Percentiles rank a stretch among this genome's conserved stretches.
These are phyloP conservation scores for Eupithecia exiguata DNA, from an alignment of 2,888 invertebrate genomes.

Conservation along the genomic window DNA sequence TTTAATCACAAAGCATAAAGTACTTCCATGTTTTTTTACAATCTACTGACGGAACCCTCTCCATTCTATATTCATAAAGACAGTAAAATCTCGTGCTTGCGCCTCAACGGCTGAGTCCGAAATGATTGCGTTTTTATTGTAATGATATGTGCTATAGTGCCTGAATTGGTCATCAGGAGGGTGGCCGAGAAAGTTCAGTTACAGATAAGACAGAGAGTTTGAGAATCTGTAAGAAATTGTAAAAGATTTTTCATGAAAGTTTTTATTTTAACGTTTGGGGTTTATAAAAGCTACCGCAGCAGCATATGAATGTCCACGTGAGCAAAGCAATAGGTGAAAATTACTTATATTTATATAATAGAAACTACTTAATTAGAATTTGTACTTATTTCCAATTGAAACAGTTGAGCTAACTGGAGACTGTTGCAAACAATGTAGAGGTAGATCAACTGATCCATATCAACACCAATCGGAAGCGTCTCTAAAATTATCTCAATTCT, in stretches of 20 bases:
- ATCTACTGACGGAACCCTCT: conserved; percentile 32
- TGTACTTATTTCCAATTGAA: neutral
- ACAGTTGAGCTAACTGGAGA: neutral
- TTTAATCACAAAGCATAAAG: neutral
- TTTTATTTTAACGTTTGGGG: neutral
- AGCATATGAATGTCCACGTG: neutral
- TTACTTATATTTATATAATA: neutral
- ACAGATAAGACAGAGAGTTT: conserved; percentile 40
- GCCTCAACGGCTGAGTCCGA: conserved; percentile 44
- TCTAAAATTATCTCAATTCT: neutral
- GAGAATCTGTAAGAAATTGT: conserved; percentile 23
- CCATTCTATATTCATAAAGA: conserved; percentile 38
- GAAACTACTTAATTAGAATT: neutral
- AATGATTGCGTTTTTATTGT: conserved; percentile 59
- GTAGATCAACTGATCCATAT: neutral
- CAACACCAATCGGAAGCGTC: neutral
- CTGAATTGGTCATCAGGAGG: conserved; percentile 59
- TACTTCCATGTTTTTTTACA: conserved; percentile 12
- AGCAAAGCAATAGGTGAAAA: neutral
- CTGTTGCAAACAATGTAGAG: neutral
- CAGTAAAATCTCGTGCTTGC: conserved; percentile 42
- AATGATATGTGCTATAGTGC: conserved; percentile 52
- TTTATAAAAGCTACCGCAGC: neutral
- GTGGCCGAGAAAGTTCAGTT: conserved; percentile 52
- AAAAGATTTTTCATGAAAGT: neutral